These are phyloP conservation scores for Odontamblyopus lacepedii DNA, from an alignment of 2,797 vertebrate genomes.

Conservation along the genomic window DNA sequence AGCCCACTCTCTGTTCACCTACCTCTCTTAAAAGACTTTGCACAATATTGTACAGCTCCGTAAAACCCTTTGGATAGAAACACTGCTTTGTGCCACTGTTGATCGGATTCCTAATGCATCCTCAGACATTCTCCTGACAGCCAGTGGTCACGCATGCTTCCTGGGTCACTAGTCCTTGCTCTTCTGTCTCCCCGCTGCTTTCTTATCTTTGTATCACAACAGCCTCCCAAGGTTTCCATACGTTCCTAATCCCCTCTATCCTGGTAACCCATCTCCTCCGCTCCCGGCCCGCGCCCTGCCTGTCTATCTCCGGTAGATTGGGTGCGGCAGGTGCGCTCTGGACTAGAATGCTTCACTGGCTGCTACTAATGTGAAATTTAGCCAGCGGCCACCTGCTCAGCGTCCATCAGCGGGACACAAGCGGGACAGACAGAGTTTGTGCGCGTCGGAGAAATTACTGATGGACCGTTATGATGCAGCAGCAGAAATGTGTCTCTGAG, in stretches of 20 bases:
- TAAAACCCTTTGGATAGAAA: conserved; percentile 5
- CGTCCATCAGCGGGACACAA: conserved; percentile 53
- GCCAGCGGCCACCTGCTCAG: conserved; percentile 75
- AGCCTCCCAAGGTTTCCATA: conserved; percentile 22
- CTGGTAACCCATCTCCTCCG: conserved; percentile 29
- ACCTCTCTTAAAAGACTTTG: neutral
- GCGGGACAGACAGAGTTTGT: conserved; percentile 28
- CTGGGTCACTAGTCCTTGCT: conserved; percentile 13
- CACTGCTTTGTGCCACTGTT: conserved; percentile 1
- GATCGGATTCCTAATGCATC: conserved; percentile 16
- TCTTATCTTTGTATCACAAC: conserved; percentile 20
- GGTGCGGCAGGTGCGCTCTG: conserved; percentile 76
- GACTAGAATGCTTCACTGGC: conserved; percentile 72
- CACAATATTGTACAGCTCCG: conserved; percentile 2
- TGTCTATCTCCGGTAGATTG: conserved; percentile 75
- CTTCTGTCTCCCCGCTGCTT: conserved; percentile 11
- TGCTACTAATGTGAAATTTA: conserved; percentile 75
- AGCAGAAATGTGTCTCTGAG: conserved; percentile 23
- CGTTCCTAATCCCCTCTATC: conserved; percentile 22
- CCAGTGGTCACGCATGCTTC: conserved; percentile 14
- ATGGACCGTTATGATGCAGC: conserved; percentile 21
- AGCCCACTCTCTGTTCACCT: neutral
- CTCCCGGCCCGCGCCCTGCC: conserved; percentile 38
- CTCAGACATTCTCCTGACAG: conserved; percentile 19
- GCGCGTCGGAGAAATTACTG: conserved; percentile 27